Conservation (phyloP, 1,140 invertebrate genomes). For the Calephelis nemesis region DNA sequence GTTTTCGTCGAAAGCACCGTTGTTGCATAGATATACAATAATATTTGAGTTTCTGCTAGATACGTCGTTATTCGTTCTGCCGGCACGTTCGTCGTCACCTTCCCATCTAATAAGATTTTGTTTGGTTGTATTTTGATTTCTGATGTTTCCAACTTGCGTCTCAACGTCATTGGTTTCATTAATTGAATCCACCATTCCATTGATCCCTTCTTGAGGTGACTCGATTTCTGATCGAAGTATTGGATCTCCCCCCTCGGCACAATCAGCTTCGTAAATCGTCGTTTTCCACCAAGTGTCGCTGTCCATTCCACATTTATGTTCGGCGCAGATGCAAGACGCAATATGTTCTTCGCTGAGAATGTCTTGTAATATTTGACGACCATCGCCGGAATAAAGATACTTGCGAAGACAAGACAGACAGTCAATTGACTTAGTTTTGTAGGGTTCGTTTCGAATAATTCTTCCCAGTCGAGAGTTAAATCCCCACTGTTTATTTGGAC, state of each 20-base stretch:
- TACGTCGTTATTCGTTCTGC: slow-evolving; percentile 16
- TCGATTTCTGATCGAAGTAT: slow-evolving; percentile 30
- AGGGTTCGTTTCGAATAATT: slow-evolving; percentile 25
- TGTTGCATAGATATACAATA: slow-evolving; percentile 15
- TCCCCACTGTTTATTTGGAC: slow-evolving; percentile 23
- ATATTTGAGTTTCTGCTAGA: slow-evolving; percentile 3
- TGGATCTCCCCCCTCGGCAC: slow-evolving; percentile 32
- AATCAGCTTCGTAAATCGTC: slow-evolving; percentile 22
- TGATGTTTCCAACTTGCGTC: slow-evolving; percentile 6
- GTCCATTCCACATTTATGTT: slow-evolving; percentile 26
- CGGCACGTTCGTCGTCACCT: slow-evolving; percentile 20
- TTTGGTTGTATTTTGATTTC: slow-evolving; percentile 11
- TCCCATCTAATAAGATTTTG: slow-evolving; percentile 15
- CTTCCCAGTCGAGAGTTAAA: slow-evolving; percentile 25
- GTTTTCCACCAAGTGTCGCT: slow-evolving; percentile 1
- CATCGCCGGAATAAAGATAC: slow-evolving; percentile 20
- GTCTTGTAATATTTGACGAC: slow-evolving; percentile 17
- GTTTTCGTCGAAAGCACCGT: slow-evolving; percentile 31
- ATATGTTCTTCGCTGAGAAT: slow-evolving; percentile 32
- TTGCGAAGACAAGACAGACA: slow-evolving; percentile 25
- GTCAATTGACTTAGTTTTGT: slow-evolving; percentile 24
- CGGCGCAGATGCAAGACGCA: slow-evolving; percentile 24
- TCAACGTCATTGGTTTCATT: slow-evolving; percentile 21
- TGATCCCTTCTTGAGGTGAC: slow-evolving; percentile 20
- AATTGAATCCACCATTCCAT: slow-evolving; percentile 26